Evolutionary conservation across 2,113 vertebrate species (phyloP), one percentile per base, ranked within the genome.

Genomic region (Clarias magur): DNA sequence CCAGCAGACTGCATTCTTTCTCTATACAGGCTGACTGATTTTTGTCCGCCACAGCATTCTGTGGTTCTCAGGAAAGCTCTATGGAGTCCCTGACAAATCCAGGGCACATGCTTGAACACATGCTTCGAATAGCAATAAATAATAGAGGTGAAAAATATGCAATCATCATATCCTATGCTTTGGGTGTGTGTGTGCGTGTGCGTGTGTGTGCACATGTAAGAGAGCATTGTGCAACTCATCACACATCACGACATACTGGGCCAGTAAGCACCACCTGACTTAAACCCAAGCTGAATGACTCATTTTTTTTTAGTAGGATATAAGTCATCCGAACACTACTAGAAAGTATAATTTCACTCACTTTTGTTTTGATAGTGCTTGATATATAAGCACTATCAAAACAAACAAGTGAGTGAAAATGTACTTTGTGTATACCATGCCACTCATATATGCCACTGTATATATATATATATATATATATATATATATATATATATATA

Each of bases 11-110:
- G 73, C 68, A 76, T 68, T 88, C 57, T 88, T 92, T 92, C 83
- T 88, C 63, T 48, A 83, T 82, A 38, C 21, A 48, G 34, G 68
- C 88, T 73, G 79, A 80, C 19, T 11, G 42, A 83, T 85, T 90
- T 93, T 91, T 80, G 82, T 84, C 86, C 93, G 91, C 85, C 85
- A 95, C 95, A 96, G 95, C 95, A 95, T 12, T 94, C 91, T 92
- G 91, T 93, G 93, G 76, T 93, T 91, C 89, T 88, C 93, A 93
- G 89, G 93, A 93, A 93, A 93, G 92, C 92, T 96, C 95, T 93
- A 93, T 88, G 17, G 67, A 78, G 79, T 25, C 70, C 23, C 23
- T 83, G 59, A 79, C 85, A 63, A 67, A 86, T 84, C 59, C 57
- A 87, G 83, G 53, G 8, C 56, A 87, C 80, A 60, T 70, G 80